These are phyloP conservation scores for Pseudorhombus dupliciocellatus DNA, from an alignment of 2,113 vertebrate species.

Conservation along the genomic window DNA sequence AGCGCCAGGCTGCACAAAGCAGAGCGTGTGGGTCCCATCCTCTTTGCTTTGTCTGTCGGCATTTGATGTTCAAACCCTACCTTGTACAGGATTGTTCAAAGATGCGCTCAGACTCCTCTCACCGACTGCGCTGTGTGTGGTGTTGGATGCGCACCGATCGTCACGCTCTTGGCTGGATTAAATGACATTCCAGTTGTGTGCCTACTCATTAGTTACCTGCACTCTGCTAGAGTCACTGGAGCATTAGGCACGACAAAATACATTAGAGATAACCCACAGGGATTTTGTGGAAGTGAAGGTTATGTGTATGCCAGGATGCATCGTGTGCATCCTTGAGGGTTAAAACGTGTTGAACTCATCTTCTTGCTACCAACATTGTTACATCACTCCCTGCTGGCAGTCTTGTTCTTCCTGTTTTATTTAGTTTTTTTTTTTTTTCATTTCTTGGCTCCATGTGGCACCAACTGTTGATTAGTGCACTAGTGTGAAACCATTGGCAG, in stretches of 20 bases:
- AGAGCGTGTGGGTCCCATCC: not conserved
- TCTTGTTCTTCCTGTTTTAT: not conserved
- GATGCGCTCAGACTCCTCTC: conserved; percentile 20
- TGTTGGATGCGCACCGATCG: not conserved
- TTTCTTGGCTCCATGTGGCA: not conserved
- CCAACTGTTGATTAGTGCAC: not conserved
- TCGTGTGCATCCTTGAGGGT: too few relatives aligned
- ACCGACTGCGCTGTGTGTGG: conserved; percentile 1
- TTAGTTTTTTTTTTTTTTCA: not conserved
- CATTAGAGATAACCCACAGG: not conserved
- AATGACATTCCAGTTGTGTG: too few relatives aligned
- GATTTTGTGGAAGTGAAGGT: not conserved
- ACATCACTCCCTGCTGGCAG: not conserved
- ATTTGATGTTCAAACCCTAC: not conserved
- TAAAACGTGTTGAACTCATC: not conserved
- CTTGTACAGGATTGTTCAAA: conserved; percentile 24
- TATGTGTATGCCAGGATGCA: not conserved
- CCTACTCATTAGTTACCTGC: too few relatives aligned
- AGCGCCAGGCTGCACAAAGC: conserved; percentile 24
- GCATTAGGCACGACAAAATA: not conserved
- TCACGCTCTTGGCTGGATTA: not conserved
- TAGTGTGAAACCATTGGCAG: not conserved
- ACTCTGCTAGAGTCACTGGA: too few relatives aligned
- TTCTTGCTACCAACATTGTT: not conserved
- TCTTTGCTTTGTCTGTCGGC: not conserved